Percentiles rank a stretch among this genome's conserved stretches.
These are phyloP conservation scores for Festucalex cinctus DNA, from an alignment of 2,113 vertebrate species.

Conservation along the genomic window DNA sequence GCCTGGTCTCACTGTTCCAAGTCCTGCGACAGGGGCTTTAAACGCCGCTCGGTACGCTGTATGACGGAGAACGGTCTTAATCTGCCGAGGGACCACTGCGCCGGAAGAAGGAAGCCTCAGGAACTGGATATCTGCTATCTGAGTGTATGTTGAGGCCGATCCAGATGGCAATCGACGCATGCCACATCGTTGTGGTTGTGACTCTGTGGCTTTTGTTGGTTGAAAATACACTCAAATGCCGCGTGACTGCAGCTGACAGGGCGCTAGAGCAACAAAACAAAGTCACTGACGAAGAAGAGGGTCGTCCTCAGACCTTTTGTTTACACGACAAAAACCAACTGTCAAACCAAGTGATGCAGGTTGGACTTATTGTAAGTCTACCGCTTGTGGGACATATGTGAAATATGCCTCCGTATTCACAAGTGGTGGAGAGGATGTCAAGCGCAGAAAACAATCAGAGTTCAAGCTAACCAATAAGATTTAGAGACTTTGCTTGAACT, in stretches of 20 bases:
- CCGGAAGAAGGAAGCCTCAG: constrained; percentile 87
- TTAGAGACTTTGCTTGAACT: constrained; percentile 1
- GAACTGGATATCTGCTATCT: constrained; percentile 94
- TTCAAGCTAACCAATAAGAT: neutral
- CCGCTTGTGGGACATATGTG: constrained; percentile 43
- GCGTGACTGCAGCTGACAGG: constrained; percentile 10
- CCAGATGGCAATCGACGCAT: constrained; percentile 9
- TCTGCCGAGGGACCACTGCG: constrained; percentile 85
- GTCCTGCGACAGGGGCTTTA: constrained; percentile 92
- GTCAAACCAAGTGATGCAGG: constrained; percentile 29
- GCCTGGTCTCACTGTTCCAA: constrained; percentile 91
- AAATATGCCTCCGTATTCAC: constrained; percentile 21
- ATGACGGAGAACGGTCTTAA: constrained; percentile 64
- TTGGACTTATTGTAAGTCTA: constrained; percentile 43
- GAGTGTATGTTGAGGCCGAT: constrained; percentile 77
- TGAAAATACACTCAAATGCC: constrained; percentile 13
- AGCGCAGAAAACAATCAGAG: constrained; percentile 7
- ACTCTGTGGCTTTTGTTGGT: constrained; percentile 3
- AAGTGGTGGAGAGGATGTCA: neutral
- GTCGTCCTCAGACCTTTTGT: constrained; percentile 18
- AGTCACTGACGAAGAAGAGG: constrained; percentile 8
- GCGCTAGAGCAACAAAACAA: constrained; percentile 1
- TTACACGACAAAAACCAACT: constrained; percentile 22
- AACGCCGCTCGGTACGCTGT: constrained; percentile 83
- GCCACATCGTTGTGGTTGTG: constrained; percentile 12